Evolutionary conservation across 2,888 invertebrate species (phyloP), one percentile per base, ranked within the genome.

Genomic region (Papilio elwesi): DNA sequence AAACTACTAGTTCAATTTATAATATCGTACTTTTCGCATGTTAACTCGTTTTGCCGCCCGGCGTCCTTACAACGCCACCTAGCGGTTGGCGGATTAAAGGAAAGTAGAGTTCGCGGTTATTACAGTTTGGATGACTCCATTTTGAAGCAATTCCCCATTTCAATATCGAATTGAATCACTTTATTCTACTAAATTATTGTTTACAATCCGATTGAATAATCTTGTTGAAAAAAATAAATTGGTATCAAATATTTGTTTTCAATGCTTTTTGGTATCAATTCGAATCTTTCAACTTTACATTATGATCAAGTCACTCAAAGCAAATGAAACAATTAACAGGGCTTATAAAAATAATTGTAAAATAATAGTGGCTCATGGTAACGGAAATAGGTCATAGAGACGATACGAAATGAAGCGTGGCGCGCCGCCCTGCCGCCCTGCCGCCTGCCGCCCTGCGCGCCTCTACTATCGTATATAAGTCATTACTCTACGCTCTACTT

Each of bases 341-440:
- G 69, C 52, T 62, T 70, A 62, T 52, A 59, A 52, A 55, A 62
- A 26, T 26, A 2, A 4, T 26, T 15, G 55, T 65, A 26, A 70
- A 75, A 74, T 70, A 70, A 66, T 62, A 66, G 55, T 74, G 66
- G 43, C 66, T 78, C 74, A 69, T 73, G 43, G 59, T 62, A 76
- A 69, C 80, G 87, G 83, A 91, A 88, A 86, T 91, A 85, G 91
- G 91, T 91, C 91, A 89, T 82, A 81, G 79, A 87, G 88, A 90
- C 90, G 91, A 90, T 85, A 83, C 82, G 79, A 81, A 83, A 82
- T 83, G 84, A 81, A 81, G 83, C 80, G 79, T 78, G 80, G 80
- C 78, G 78, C 76, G 78, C 70, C 66, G 76, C 71, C 75, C 72
- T 74, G 71, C 59, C 77, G 79, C 77, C 76, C 72, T 16, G 49